Evolutionary conservation across 2,888 invertebrate species (phyloP).

Genomic region (Ophion ventricosus): DNA sequence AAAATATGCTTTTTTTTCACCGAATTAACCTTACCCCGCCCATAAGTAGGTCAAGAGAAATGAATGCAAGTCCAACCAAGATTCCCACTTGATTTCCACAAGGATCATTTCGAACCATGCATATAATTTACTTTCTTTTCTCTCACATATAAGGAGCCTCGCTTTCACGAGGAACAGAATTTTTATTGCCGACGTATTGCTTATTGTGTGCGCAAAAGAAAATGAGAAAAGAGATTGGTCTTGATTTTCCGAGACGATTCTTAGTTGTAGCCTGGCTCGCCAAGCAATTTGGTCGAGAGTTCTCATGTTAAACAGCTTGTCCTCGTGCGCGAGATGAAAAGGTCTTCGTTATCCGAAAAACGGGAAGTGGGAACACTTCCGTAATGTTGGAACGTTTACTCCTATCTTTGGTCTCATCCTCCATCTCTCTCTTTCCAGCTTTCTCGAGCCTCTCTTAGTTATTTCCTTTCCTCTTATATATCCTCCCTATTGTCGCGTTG

Average conservation of each 20-base stretch:
- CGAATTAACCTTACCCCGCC: too few relatives aligned
- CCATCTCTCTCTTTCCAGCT: constrained; percentile 20
- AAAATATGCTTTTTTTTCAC: too few relatives aligned
- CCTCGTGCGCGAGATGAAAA: constrained; percentile 14
- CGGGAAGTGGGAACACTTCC: constrained; percentile 56
- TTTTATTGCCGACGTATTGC: too few relatives aligned
- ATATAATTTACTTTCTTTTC: too few relatives aligned
- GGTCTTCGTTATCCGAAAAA: constrained; percentile 56
- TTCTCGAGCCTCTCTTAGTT: constrained; percentile 23
- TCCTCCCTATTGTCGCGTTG: constrained; percentile 60
- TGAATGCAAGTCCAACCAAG: too few relatives aligned
- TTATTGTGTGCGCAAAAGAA: too few relatives aligned
- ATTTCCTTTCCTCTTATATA: constrained; percentile 54
- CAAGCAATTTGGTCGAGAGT: constrained; percentile 17
- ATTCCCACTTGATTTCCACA: too few relatives aligned
- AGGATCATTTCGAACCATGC: too few relatives aligned
- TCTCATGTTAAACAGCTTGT: constrained; percentile 13
- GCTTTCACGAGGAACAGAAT: too few relatives aligned
- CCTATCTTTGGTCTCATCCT: constrained; percentile 54
- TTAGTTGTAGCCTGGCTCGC: not conserved
- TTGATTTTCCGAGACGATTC: not conserved
- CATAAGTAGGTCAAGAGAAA: too few relatives aligned
- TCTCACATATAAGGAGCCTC: too few relatives aligned
- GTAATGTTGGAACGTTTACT: constrained; percentile 48
- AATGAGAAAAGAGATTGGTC: not conserved